Evolutionary conservation across 2,888 invertebrate species (phyloP), one percentile per base, ranked within the genome.

Genomic region (Tetragonisca angustula): DNA sequence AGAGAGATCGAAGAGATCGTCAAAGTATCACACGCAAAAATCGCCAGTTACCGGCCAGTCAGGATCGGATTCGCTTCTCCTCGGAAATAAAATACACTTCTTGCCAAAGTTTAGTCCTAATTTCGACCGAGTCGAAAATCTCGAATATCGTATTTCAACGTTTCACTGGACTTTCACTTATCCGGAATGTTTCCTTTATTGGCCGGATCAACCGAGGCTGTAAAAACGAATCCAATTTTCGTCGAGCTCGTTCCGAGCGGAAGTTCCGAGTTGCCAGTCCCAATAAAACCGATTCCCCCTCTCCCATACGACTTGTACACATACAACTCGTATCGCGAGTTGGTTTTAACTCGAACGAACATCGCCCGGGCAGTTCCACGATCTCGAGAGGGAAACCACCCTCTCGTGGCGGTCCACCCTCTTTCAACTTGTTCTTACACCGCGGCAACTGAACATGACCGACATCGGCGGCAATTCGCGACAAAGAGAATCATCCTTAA

Each of bases 401-500:
- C n/a, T n/a, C 3, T 27, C 27, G 27, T 19, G 59, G 27, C 43
- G 49, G 19, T 24, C 36, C 56, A 24, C 19, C 19, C 24, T 61
- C 2, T 19, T 21, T 17, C 49, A 27, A 61, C 15, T 49, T 61
- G 27, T 21, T 72, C 9, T 50, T 72, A 72, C 21, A 21, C 0
- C n/a, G 9, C 27, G 4, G 24, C 32, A 0, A 36, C 15, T 19
- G 43, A 36, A 52, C 19, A 19, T 52, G 17, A 43, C 17, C 52
- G 36, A 73, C 64, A 65, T 54, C 27, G 50, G 36, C 19, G 62
- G n/a, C 32, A 73, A 78, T 79, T 75, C 32, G 59, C 74, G 50
- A 64, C 65, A 71, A 79, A 82, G 70, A 59, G 70, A 79, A 79
- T 82, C 79, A 67, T 70, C 82, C 78, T 79, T 79, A 65, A 74